Conservation (phyloP, 2,113 vertebrate genomes). For the Mungos mungo region DNA sequence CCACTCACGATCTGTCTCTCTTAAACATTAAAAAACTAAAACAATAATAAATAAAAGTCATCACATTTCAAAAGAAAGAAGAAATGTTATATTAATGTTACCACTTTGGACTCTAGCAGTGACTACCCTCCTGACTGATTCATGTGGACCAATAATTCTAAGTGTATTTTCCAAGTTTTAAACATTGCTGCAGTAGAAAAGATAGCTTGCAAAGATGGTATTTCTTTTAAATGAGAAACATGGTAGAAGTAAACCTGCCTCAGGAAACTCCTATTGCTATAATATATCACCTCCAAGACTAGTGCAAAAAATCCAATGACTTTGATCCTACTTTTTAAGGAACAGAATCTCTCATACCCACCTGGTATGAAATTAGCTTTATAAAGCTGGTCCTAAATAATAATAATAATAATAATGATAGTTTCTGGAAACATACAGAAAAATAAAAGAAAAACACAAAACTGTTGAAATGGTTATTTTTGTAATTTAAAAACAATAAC, state of each 20-base stretch:
- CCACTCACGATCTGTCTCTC: too few species aligned
- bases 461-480: background rate
- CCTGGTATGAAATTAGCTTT: background rate
- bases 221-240: slow-evolving; percentile 54
- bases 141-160: background rate
- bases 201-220: background rate
- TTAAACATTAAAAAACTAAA: too few species aligned
- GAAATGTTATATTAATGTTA: slow-evolving; percentile 49
- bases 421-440: background rate
- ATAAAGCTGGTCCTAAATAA: background rate
- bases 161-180: background rate
- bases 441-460: background rate
- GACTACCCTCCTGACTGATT: background rate
- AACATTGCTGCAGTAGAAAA: background rate
- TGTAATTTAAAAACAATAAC: background rate
- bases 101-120: background rate
- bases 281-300: background rate
- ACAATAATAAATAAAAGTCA: slow-evolving; percentile 43
- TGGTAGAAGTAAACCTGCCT: background rate
- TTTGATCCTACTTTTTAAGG: background rate
- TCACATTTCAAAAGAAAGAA: slow-evolving; percentile 60
- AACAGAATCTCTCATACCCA: background rate
- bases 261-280: background rate
- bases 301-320: background rate
- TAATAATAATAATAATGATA: background rate